Evolutionary conservation across 2,113 vertebrate genomes (phyloP).

Genomic region (Meriones unguiculatus): DNA sequence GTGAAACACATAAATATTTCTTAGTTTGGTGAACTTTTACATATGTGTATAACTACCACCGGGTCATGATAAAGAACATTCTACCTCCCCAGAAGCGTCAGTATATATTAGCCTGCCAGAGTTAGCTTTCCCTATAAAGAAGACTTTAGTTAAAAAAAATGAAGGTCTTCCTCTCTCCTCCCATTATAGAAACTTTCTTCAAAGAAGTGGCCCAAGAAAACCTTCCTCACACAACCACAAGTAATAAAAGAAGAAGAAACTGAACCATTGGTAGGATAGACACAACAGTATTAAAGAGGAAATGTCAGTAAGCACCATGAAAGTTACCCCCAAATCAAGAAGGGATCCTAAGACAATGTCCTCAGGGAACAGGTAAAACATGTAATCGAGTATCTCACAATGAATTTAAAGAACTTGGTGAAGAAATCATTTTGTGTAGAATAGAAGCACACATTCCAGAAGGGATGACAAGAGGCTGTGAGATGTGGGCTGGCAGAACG

Average conservation of each 20-base stretch:
- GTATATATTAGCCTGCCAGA: neutral
- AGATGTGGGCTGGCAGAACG: constrained; percentile 27
- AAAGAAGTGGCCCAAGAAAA: neutral
- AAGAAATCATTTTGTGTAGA: constrained; percentile 45
- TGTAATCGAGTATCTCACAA: neutral
- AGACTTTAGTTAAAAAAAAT: neutral
- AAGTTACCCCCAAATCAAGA: neutral
- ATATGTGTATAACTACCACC: neutral
- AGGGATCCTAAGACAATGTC: constrained; percentile 12
- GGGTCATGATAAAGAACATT: neutral
- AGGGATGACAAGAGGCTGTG: constrained; percentile 10
- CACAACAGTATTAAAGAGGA: neutral
- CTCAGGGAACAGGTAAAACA: constrained; percentile 31
- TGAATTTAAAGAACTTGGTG: constrained; percentile 25
- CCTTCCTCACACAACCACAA: neutral
- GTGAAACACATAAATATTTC: neutral
- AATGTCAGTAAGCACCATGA: neutral
- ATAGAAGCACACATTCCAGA: constrained; percentile 31
- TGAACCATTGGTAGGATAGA: neutral
- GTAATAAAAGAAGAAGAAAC: neutral
- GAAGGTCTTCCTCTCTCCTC: neutral
- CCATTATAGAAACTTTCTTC: neutral
- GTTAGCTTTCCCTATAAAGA: neutral
- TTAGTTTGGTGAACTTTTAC: neutral
- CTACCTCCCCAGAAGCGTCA: neutral